Evolutionary conservation across 1,140 invertebrate genomes (phyloP), one percentile per base, ranked within the genome.

Genomic region (Oryzaephilus surinamensis): DNA sequence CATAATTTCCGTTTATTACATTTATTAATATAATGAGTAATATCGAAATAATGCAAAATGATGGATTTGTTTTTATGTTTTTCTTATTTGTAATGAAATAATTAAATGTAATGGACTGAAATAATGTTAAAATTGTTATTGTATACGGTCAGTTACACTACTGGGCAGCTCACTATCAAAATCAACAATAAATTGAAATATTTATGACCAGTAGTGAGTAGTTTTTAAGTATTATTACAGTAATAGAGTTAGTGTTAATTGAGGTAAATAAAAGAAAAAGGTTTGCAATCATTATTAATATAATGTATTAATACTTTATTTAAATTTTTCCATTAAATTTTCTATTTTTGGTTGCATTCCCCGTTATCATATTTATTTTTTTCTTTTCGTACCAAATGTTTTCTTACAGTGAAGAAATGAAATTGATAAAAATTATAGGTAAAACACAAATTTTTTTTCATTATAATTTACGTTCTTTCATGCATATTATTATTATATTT

Each of bases 141-240:
- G 55, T 52, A 48, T 52, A 58, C 52, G 48, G 59, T 56, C 59
- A 61, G 59, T 58, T 55, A 60, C 57, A 60, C 57, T 56, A 54
- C 53, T 58, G 55, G 55, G 48, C 49, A 48, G 44, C 51, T 45
- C 47, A 45, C 46, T 38, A 41, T 48, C n/a, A n/a, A n/a, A n/a
- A n/a, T n/a, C 54, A 43, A 51, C 52, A 50, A 45, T 54, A 31
- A n/a, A 50, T 50, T 58, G 43, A 53, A 55, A 47, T 24, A 24
- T 57, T 52, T 51, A 54, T 52, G 46, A 53, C 50, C 54, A 54
- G 55, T 60, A 60, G 57, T 60, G 57, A 60, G 57, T 60, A 60
- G 55, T 19, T 58, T 60, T 59, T 57, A 54, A 54, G 50, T 52
- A 38, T 48, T 47, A 49, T 42, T 37, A 42, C 40, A 38, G 21